phyloP scores from a whole-genome alignment of 2,113 vertebrate species.

The Stigmatopora nigra region DNA sequence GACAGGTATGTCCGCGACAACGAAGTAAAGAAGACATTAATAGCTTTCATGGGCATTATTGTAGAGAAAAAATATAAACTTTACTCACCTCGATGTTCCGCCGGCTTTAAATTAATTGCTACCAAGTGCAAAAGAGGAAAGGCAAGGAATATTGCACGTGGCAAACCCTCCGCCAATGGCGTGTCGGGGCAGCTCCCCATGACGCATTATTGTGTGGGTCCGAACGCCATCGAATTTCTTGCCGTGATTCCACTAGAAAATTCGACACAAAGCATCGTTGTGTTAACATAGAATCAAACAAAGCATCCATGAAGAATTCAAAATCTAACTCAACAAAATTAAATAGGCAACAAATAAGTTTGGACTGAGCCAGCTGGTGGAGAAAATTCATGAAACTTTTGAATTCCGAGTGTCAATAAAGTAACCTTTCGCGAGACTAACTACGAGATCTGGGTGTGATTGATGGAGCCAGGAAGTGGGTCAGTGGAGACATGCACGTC shows the following conservation, averaged over 20 bases:
- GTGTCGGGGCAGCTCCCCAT: conserved; percentile 35
- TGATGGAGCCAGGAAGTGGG: background rate
- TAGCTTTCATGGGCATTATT: background rate
- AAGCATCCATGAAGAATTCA: background rate
- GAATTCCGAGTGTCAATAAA: background rate
- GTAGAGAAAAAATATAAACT: too few species aligned
- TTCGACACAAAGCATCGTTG: background rate
- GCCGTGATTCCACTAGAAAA: background rate
- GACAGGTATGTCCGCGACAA: too few species aligned
- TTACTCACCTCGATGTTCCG: conserved; percentile 32
- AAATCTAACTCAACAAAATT: too few species aligned
- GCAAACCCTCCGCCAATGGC: conserved; percentile 58
- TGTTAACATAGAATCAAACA: background rate
- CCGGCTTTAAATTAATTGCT: background rate
- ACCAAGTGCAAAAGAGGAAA: conserved; percentile 13
- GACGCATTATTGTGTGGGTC: background rate
- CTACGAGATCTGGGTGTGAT: background rate
- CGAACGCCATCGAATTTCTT: background rate
- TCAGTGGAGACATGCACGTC: too few species aligned
- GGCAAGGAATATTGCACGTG: conserved; percentile 56
- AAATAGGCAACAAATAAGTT: too few species aligned
- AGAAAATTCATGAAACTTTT: background rate
- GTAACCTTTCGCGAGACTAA: background rate
- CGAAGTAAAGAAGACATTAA: background rate
- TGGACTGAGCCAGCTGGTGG: too few species aligned